These are phyloP conservation scores for Rhodophaea formosa DNA, from an alignment of 2,888 invertebrate species.

Conservation along the genomic window DNA sequence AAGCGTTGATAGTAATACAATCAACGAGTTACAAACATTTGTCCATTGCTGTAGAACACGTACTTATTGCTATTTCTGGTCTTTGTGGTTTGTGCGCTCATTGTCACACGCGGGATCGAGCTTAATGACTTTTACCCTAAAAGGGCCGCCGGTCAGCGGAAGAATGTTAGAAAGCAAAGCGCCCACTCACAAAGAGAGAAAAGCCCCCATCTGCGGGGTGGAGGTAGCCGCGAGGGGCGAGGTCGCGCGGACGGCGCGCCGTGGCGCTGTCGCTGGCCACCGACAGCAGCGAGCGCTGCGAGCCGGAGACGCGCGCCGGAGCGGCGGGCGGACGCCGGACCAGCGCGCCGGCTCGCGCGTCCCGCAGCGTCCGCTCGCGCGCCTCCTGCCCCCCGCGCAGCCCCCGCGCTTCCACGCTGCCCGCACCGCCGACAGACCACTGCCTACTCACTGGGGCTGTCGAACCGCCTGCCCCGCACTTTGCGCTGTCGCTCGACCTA, in stretches of 20 bases:
- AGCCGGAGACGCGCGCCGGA: constrained; percentile 53
- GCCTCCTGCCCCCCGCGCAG: constrained; percentile 32
- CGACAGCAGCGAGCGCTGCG: constrained; percentile 76
- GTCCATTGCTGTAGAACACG: too few relatives aligned
- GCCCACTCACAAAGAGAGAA: constrained; percentile 80
- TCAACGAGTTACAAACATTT: too few relatives aligned
- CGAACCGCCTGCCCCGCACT: constrained; percentile 79
- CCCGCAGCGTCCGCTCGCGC: constrained; percentile 42
- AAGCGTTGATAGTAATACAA: too few relatives aligned
- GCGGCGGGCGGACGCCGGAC: constrained; percentile 54
- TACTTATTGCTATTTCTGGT: too few relatives aligned
- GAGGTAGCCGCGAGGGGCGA: constrained; percentile 63
- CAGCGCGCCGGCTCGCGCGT: constrained; percentile 49
- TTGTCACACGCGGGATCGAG: not conserved
- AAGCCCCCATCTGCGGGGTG: constrained; percentile 69
- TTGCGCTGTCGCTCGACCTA: constrained; percentile 86
- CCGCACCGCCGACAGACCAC: constrained; percentile 65
- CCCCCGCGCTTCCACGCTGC: constrained; percentile 41
- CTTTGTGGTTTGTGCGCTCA: not conserved
- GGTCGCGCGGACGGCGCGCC: constrained; percentile 68
- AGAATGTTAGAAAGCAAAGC: constrained; percentile 77
- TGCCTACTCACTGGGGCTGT: constrained; percentile 81
- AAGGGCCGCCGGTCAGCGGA: constrained; percentile 37
- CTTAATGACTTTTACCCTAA: not conserved
- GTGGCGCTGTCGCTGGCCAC: constrained; percentile 77